phyloP scores from a whole-genome alignment of 1,140 invertebrate species.

The Zophobas morio region DNA sequence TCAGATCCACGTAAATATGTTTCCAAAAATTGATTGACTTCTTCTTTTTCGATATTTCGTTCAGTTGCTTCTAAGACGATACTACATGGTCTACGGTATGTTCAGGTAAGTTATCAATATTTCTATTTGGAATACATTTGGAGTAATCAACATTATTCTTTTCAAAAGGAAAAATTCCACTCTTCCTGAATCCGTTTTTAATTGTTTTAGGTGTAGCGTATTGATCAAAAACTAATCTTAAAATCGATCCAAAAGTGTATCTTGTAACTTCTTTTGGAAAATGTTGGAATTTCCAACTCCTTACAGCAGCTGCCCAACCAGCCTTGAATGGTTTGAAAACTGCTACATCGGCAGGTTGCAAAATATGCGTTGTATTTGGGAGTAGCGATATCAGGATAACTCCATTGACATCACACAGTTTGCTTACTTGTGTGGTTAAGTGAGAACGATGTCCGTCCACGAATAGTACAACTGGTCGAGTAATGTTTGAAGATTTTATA shows the following conservation, averaged over 20 bases:
- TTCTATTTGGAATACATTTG: slow-evolving; percentile 51
- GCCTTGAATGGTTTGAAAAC: slow-evolving; percentile 34
- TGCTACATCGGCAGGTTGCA: slow-evolving; percentile 20
- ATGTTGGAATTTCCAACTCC: slow-evolving; percentile 51
- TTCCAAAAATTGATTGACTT: slow-evolving; percentile 11
- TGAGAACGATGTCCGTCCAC: slow-evolving; percentile 68
- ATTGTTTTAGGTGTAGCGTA: slow-evolving; percentile 51
- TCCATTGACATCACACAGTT: slow-evolving; percentile 64
- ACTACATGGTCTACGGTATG: not conserved
- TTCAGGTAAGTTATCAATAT: not conserved
- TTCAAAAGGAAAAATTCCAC: slow-evolving; percentile 65
- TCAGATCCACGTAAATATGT: slow-evolving; percentile 11
- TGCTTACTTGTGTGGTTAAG: slow-evolving; percentile 62
- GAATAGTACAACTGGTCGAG: slow-evolving; percentile 65
- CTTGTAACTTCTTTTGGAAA: slow-evolving; percentile 48
- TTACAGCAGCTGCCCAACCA: slow-evolving; percentile 10
- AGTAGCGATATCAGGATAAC: slow-evolving; percentile 66
- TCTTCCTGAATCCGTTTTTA: slow-evolving; percentile 63
- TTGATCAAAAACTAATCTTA: slow-evolving; percentile 48
- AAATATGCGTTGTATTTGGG: slow-evolving; percentile 66
- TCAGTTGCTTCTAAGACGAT: not conserved
- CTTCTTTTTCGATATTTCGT: slow-evolving; percentile 39
- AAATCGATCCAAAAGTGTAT: slow-evolving; percentile 45
- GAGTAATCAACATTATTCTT: slow-evolving; percentile 62
- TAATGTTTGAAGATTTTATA: slow-evolving; percentile 61